A percentile compares a stretch with the other conserved stretches of the same genome.
These are phyloP conservation scores for Epinephelus lanceolatus DNA, from an alignment of 2,113 vertebrate species.

Conservation along the genomic window DNA sequence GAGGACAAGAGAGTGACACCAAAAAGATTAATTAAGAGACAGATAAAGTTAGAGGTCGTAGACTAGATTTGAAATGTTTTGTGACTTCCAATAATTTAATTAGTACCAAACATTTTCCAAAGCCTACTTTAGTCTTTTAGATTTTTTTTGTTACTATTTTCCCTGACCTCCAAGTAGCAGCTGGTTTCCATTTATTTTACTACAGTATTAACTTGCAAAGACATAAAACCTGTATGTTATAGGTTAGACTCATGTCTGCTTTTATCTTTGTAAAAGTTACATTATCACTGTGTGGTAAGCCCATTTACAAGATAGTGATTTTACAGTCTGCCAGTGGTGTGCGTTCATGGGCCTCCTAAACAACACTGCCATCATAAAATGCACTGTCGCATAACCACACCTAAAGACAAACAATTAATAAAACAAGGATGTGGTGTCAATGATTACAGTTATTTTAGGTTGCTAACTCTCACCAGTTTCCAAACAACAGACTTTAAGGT, in stretches of 20 bases:
- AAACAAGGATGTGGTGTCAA: constrained; percentile 12
- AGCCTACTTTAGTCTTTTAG: neutral
- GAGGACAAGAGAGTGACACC: neutral
- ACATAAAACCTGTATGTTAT: neutral
- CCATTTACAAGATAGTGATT: neutral
- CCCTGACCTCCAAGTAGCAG: constrained; percentile 1
- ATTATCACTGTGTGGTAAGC: constrained; percentile 16
- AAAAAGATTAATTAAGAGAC: neutral
- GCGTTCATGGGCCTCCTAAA: neutral
- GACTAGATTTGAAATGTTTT: neutral
- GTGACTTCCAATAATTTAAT: neutral
- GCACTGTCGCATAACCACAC: constrained; percentile 10
- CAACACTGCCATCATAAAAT: neutral
- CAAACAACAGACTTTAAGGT: constrained; percentile 8
- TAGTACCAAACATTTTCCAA: neutral
- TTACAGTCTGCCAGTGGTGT: constrained; percentile 5
- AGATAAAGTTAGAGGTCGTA: neutral
- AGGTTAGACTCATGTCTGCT: neutral
- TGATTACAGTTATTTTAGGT: constrained; percentile 8
- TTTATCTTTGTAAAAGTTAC: constrained; percentile 9
- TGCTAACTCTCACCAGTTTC: neutral
- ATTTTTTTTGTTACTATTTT: neutral
- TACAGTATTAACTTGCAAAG: neutral
- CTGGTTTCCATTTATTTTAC: constrained; percentile 26
- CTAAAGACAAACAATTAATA: constrained; percentile 34